A percentile compares a stretch with the other conserved stretches of the same genome.
Evolutionary conservation across 2,888 invertebrate genomes (phyloP).

Genomic region (Platynereis dumerilii): DNA sequence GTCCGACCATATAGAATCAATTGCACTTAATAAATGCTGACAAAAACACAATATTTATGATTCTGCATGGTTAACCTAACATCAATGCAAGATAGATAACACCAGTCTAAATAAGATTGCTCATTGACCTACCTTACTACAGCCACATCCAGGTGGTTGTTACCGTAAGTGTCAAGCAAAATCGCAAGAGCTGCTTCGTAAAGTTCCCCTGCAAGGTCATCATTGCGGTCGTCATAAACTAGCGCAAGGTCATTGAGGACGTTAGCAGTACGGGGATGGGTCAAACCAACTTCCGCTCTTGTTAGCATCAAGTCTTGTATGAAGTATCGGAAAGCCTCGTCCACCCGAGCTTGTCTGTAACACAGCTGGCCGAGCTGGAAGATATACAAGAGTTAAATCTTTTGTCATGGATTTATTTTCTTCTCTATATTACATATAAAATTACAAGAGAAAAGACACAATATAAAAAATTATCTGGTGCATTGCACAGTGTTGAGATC

Average conservation of each 20-base stretch:
- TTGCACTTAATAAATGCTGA: no score
- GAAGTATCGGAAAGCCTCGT: constrained; percentile 47
- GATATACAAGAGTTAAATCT: no score
- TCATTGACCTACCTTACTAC: constrained; percentile 43
- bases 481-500: no score
- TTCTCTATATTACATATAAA: no score
- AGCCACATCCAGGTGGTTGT: constrained; percentile 44
- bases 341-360: constrained; percentile 46
- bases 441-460: no score
- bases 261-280: constrained; percentile 44
- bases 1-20: no score
- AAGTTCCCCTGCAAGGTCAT: constrained; percentile 39
- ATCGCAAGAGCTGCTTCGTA: constrained; percentile 46
- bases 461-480: no score
- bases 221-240: constrained; percentile 47
- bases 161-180: constrained; percentile 43
- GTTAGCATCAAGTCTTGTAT: constrained; percentile 47
- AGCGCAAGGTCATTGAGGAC: constrained; percentile 47
- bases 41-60: no score
- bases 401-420: no score
- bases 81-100: no score
- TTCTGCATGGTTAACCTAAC: no score
- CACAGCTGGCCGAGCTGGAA: constrained; percentile 46
- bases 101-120: no score
- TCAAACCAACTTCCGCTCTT: constrained; percentile 45